These are phyloP conservation scores for Listrodromus nycthemerus DNA, from an alignment of 2,888 invertebrate genomes.

Conservation along the genomic window DNA sequence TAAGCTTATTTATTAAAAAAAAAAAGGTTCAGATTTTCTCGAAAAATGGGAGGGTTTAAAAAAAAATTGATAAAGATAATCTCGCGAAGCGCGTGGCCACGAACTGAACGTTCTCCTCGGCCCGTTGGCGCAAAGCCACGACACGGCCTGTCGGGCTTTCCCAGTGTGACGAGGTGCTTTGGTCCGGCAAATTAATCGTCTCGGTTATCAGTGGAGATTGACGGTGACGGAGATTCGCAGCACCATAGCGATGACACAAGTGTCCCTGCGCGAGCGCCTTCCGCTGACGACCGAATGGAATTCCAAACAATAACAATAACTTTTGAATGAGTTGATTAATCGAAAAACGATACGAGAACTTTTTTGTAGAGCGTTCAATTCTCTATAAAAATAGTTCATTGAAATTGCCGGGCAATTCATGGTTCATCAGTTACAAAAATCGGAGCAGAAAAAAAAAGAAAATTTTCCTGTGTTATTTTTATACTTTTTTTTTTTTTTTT, in stretches of 20 bases:
- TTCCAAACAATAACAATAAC: slow-evolving; percentile 44
- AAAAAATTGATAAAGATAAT: neutral
- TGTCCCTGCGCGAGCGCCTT: slow-evolving; percentile 6
- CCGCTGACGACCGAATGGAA: slow-evolving; percentile 46
- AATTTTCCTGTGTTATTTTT: no score
- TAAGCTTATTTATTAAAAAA: no score
- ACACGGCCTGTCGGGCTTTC: slow-evolving; percentile 3
- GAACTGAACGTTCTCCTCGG: slow-evolving; percentile 12
- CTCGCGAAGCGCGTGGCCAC: slow-evolving; percentile 3
- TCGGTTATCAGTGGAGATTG: slow-evolving; percentile 56
- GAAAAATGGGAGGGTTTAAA: no score
- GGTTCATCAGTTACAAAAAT: no score
- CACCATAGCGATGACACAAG: slow-evolving; percentile 13
- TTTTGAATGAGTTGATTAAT: no score
- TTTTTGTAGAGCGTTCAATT: no score
- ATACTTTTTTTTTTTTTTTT: no score
- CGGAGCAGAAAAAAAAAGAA: no score
- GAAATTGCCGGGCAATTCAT: no score
- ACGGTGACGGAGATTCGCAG: slow-evolving; percentile 46
- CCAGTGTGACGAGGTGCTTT: slow-evolving; percentile 27
- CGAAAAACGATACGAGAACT: no score
- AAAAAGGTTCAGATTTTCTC: slow-evolving; percentile 1
- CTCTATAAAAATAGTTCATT: no score
- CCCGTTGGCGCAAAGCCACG: slow-evolving; percentile 3
- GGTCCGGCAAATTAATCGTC: slow-evolving; percentile 60